phyloP scores from a whole-genome alignment of 2,888 invertebrate genomes.

The Brenthis ino region DNA sequence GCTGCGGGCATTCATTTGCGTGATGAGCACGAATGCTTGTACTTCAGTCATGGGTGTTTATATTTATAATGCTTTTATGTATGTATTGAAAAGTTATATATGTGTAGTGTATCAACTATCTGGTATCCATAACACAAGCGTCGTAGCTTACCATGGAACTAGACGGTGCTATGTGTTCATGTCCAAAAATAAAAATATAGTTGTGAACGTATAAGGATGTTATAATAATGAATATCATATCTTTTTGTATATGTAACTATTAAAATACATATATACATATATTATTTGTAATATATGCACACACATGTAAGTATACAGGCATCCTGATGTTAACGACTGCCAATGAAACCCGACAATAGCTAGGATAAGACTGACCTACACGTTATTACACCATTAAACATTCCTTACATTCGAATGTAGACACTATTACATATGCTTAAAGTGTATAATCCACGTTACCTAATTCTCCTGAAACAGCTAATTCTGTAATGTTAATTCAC shows the following conservation, averaged over 20 bases:
- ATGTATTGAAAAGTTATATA: no score
- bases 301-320: constrained; percentile 11
- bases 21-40: no score
- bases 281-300: background rate
- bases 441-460: constrained; percentile 17
- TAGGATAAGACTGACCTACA: constrained; percentile 33
- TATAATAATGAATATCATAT: no score
- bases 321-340: constrained; percentile 35
- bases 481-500: constrained; percentile 23
- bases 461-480: constrained; percentile 20
- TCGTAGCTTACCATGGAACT: no score
- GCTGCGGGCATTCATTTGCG: no score
- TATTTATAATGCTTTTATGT: no score
- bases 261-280: background rate
- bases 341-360: constrained; percentile 41
- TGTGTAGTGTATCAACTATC: no score
- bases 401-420: constrained; percentile 22
- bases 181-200: no score
- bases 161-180: no score
- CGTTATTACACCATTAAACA: constrained; percentile 43
- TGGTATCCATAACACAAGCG: no score
- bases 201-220: no score
- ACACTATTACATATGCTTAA: constrained; percentile 20
- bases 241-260: background rate
- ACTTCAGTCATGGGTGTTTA: no score